Percentiles rank a stretch among this genome's conserved stretches.
Evolutionary conservation across 2,888 invertebrate genomes (phyloP).

Genomic region (Sceliomorpha sp.): DNA sequence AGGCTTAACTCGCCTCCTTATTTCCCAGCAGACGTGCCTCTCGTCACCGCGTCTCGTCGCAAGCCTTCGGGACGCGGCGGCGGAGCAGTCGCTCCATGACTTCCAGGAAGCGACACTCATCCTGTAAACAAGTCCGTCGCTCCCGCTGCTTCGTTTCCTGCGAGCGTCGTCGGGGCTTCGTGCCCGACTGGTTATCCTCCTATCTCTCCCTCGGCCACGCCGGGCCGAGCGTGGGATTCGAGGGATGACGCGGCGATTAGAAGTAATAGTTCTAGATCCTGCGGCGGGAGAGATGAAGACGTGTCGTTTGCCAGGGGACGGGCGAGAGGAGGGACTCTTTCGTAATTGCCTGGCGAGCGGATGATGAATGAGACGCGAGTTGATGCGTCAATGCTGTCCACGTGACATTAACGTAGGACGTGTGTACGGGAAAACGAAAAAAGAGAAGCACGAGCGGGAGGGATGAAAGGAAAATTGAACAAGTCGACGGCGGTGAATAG

Average conservation of each 20-base stretch:
- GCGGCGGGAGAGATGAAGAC: neutral
- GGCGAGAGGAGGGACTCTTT: constrained; percentile 9
- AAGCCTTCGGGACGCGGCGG: constrained; percentile 54
- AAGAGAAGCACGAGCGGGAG: too few species aligned
- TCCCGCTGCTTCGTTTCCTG: constrained; percentile 48
- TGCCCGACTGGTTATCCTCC: constrained; percentile 38
- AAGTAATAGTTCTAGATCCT: constrained; percentile 9
- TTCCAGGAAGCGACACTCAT: constrained; percentile 73
- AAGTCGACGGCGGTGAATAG: too few species aligned
- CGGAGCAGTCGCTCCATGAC: constrained; percentile 65
- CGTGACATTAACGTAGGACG: constrained; percentile 6
- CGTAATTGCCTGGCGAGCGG: constrained; percentile 1
- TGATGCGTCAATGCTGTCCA: constrained; percentile 7
- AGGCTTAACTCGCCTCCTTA: constrained; percentile 77
- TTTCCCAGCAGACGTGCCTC: constrained; percentile 77
- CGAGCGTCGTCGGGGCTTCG: constrained; percentile 36
- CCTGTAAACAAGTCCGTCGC: constrained; percentile 61
- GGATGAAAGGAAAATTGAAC: too few species aligned
- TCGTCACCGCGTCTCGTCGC: constrained; percentile 53
- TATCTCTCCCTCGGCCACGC: too few species aligned
- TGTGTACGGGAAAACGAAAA: too few species aligned
- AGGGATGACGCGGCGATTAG: constrained; percentile 27
- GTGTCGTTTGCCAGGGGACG: constrained; percentile 1
- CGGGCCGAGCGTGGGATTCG: constrained; percentile 11
- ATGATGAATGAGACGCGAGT: constrained; percentile 10